Base-by-base conservation (phyloP, 2,113 vertebrate species). In the Channa maculata region DNA sequence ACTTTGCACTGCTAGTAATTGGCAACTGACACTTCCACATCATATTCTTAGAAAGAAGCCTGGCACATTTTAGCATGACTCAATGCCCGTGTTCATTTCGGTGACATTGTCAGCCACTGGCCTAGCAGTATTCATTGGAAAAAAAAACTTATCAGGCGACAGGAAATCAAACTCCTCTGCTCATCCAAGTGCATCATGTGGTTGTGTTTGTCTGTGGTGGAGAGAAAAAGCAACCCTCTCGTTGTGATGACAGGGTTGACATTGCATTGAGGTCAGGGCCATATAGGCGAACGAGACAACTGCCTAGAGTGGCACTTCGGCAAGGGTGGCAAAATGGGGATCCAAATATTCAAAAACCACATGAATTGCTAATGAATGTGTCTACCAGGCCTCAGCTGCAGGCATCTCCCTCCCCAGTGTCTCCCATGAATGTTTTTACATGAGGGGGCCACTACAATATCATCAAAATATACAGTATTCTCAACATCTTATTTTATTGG, bases 161-260 rank as follows among this genome's bases (percentile, higher is more conserved):
- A n/a, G 50, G 64, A 65, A 87, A 55, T 66, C 38, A 41, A 87
- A 70, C 63, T 62, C 55, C 83, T 76, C 71, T 49, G 79, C 75
- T 86, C 46, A 72, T 62, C 24, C 3, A 5, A 77, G 79, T 33
- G 33, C 65, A 52, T 80, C 65, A 79, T 82, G 76, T 54, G 59
- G 12, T 50, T 66, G 73, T 43, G 52, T 83, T 82, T 74, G 85
- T 61, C 76, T 44, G 79, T 75, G 76, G 80, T 79, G 49, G 54
- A 63, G 65, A 71, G 54, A 74, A 72, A 24, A 72, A 79, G 68
- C 52, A 82, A 49, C 65, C 70, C 58, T 71, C 69, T 63, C 72
- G 68, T 65, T 57, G 53, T 59, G 54, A 79, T 75, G 77, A 80
- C 82, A 82, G 58, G 50, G 80, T 62, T 89, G 88, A 91, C 89